Conservation (phyloP, 2,113 vertebrate species). For the Centrocercus urophasianus region DNA sequence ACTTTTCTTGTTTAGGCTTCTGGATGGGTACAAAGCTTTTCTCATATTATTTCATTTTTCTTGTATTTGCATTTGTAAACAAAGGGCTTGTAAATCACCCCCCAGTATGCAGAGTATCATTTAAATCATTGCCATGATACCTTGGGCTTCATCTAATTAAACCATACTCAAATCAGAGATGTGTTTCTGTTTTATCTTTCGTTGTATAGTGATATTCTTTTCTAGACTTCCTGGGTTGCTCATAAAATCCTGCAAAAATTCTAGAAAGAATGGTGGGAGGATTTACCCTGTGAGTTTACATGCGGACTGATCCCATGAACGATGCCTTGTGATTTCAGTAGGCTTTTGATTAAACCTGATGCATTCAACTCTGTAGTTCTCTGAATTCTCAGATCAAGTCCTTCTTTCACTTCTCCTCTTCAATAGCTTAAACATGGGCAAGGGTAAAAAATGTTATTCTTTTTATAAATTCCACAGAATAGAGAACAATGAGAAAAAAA, state of each 20-base stretch:
- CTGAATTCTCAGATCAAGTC: not conserved
- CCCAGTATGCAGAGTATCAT: not conserved
- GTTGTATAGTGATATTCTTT: not conserved
- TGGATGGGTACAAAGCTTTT: not conserved
- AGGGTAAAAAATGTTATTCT: not conserved
- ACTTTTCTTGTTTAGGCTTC: not conserved
- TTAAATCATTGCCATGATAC: not conserved
- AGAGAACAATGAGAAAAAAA: not conserved
- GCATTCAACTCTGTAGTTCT: not conserved
- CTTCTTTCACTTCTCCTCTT: not conserved
- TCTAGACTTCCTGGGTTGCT: not conserved
- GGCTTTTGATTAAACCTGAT: not conserved
- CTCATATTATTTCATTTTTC: not conserved
- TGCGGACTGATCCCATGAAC: not conserved
- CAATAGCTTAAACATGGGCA: not conserved
- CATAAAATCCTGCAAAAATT: not conserved
- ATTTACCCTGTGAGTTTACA: not conserved
- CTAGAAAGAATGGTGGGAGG: not conserved
- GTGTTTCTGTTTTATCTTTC: not conserved
- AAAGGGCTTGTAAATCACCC: not conserved
- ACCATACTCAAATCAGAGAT: not conserved
- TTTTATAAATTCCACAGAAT: not conserved
- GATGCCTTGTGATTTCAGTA: not conserved
- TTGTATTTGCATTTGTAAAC: conserved; percentile 1
- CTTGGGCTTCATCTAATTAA: conserved; percentile 25